These are phyloP conservation scores for Dioctria linearis DNA, from an alignment of 2,888 invertebrate genomes.

Conservation along the genomic window DNA sequence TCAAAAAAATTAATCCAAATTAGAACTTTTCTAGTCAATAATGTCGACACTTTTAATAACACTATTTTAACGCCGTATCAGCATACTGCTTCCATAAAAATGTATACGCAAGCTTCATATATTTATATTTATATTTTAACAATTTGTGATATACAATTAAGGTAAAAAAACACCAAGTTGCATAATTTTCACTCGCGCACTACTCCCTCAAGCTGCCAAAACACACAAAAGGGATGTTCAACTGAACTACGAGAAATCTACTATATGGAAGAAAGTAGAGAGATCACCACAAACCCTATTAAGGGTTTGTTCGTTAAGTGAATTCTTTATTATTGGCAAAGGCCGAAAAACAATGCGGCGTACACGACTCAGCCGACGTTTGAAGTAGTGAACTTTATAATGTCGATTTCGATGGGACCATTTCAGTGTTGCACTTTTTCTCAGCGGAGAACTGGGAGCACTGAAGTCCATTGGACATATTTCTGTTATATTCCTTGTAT, in stretches of 20 bases:
- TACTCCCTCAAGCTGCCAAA: conserved; percentile 54
- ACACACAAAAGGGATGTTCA: conserved; percentile 37
- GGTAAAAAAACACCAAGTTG: conserved; percentile 43
- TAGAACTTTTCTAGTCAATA: conserved; percentile 34
- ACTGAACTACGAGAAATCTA: conserved; percentile 24
- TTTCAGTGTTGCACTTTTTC: too few species aligned
- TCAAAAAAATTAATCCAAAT: conserved; percentile 22
- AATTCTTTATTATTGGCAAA: too few species aligned
- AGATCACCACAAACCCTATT: not conserved
- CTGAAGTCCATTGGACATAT: too few species aligned
- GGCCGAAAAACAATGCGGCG: too few species aligned
- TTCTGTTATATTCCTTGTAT: too few species aligned
- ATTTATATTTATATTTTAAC: too few species aligned
- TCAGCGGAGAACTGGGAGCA: too few species aligned
- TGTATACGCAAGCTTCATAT: too few species aligned
- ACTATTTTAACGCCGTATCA: not conserved
- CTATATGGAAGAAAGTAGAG: conserved; percentile 6
- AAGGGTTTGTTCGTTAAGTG: not conserved
- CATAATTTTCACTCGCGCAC: conserved; percentile 55
- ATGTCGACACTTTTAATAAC: not conserved
- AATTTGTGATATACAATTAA: not conserved
- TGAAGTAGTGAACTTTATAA: too few species aligned
- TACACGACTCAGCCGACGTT: too few species aligned
- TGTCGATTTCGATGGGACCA: too few species aligned
- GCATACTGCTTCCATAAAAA: not conserved